These are phyloP conservation scores for Megaleporinus macrocephalus DNA, from an alignment of 2,113 vertebrate genomes.

Conservation along the genomic window DNA sequence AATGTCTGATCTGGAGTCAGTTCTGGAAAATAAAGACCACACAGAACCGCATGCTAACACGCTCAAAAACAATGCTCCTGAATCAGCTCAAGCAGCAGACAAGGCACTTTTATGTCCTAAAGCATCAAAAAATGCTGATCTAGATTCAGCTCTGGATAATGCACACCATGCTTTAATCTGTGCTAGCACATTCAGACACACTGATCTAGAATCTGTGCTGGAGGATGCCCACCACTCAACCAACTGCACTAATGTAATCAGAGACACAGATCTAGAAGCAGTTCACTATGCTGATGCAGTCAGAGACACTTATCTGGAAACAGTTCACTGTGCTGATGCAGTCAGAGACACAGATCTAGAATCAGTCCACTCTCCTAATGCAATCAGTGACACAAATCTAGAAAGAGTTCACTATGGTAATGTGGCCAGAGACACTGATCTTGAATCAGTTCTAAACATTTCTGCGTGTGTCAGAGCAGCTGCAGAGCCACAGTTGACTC, in stretches of 20 bases:
- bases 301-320: not conserved
- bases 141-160: not conserved
- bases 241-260: not conserved
- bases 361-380: not conserved
- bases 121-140: no score
- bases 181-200: not conserved
- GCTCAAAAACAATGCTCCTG: not conserved
- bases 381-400: not conserved
- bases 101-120: no score
- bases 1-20: slow-evolving; percentile 7
- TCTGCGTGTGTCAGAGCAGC: no score
- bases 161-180: not conserved
- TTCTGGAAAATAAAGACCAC: not conserved
- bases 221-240: no score
- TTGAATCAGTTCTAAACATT: not conserved
- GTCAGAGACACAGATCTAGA: no score
- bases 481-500: no score
- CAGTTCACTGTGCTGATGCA: not conserved
- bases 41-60: not conserved
- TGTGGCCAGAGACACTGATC: not conserved
- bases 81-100: not conserved
- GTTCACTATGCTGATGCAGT: not conserved
- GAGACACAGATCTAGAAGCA: not conserved
- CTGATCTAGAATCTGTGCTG: not conserved
- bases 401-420: not conserved